Evolutionary conservation across 2,888 invertebrate species (phyloP).

Genomic region (Epistrophe eligans): DNA sequence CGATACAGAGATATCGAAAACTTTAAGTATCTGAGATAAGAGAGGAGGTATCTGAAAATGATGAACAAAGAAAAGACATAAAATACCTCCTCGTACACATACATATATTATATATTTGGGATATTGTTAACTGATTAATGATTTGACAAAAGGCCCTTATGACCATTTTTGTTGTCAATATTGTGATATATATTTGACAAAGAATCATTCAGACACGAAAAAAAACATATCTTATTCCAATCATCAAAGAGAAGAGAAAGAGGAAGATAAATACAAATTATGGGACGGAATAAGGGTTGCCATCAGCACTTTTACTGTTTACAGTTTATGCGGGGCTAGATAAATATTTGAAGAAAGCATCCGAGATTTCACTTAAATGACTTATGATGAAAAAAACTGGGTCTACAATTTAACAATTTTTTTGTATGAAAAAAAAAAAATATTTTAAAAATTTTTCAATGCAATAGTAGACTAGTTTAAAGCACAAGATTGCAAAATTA

Average conservation of each 20-base stretch:
- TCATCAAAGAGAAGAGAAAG: conserved; percentile 5
- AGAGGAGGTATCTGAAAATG: conserved; percentile 22
- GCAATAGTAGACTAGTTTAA: no score
- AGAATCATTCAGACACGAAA: conserved; percentile 28
- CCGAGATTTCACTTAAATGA: no score
- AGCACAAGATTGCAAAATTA: no score
- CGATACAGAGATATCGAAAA: conserved; percentile 13
- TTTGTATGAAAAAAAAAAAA: no score
- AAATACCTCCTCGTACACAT: conserved; percentile 24
- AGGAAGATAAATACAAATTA: conserved; percentile 2
- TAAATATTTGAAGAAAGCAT: no score
- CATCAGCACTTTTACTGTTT: neutral
- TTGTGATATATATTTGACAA: conserved; percentile 71
- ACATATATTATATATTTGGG: neutral
- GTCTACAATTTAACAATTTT: no score
- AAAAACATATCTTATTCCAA: conserved; percentile 65
- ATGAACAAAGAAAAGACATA: conserved; percentile 42
- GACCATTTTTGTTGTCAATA: conserved; percentile 69
- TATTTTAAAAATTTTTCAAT: no score
- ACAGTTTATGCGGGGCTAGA: neutral
- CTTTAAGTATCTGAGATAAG: conserved; percentile 26
- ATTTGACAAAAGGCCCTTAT: conserved; percentile 71
- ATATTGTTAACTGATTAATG: conserved; percentile 71
- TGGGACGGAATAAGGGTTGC: conserved; percentile 24
- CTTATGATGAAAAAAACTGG: no score